These are phyloP conservation scores for Tinea semifulvella DNA, from an alignment of 2,888 invertebrate genomes.

Conservation along the genomic window DNA sequence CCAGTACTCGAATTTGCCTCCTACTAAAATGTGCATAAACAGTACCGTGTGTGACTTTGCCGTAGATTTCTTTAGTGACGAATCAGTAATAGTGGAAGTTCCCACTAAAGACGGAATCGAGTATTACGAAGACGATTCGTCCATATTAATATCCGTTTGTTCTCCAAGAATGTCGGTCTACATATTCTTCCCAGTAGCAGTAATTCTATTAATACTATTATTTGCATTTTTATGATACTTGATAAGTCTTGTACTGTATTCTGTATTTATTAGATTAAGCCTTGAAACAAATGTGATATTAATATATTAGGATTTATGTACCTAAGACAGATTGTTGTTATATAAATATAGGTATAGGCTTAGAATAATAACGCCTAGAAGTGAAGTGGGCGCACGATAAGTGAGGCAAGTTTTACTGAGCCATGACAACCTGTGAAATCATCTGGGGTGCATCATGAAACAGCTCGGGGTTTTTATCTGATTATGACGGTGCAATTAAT, in stretches of 20 bases:
- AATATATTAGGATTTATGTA: conserved; percentile 42
- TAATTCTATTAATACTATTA: conserved; percentile 77
- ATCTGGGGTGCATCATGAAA: too few relatives aligned
- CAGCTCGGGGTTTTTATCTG: too few relatives aligned
- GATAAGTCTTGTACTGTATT: conserved; percentile 37
- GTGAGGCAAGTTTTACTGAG: too few relatives aligned
- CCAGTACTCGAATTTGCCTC: conserved; percentile 75
- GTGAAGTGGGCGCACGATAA: too few relatives aligned
- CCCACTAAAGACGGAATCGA: conserved; percentile 84
- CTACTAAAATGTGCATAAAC: conserved; percentile 77
- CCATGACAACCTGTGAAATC: too few relatives aligned
- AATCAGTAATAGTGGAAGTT: conserved; percentile 85
- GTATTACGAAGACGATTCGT: conserved; percentile 77
- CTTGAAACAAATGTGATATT: conserved; percentile 60
- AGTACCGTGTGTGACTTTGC: conserved; percentile 80
- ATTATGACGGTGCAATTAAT: too few relatives aligned
- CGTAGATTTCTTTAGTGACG: conserved; percentile 76
- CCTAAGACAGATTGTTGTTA: too few relatives aligned
- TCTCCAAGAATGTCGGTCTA: conserved; percentile 83
- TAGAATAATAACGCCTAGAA: too few relatives aligned
- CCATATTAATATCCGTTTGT: conserved; percentile 78
- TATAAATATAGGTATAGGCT: too few relatives aligned
- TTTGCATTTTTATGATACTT: conserved; percentile 82
- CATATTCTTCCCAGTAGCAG: conserved; percentile 80
- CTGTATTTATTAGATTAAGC: conserved; percentile 45